phyloP scores from a whole-genome alignment of 2,797 vertebrate species.

The Chrysocyon brachyurus region DNA sequence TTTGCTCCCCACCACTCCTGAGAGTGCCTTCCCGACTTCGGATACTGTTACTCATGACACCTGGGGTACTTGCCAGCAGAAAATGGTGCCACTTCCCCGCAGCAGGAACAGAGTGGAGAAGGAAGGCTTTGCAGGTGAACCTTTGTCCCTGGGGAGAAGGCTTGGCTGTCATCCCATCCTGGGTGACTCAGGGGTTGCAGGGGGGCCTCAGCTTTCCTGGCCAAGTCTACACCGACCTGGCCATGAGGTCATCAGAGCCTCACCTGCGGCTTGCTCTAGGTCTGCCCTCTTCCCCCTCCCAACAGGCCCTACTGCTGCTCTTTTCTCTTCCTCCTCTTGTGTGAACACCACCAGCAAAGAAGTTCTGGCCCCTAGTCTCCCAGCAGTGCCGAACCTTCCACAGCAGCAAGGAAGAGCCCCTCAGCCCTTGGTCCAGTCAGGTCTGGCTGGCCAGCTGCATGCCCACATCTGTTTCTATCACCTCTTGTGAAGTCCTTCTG shows the following conservation, averaged over 20 bases:
- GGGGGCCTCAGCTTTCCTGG: not conserved
- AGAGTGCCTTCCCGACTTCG: not conserved
- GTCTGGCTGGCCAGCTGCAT: not conserved
- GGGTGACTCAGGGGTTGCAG: not conserved
- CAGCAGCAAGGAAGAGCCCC: not conserved
- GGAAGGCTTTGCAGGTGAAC: not conserved
- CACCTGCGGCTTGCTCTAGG: not conserved
- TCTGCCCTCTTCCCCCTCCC: rapidly evolving
- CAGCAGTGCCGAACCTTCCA: rapidly evolving
- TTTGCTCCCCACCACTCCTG: not conserved
- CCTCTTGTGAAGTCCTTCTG: not conserved
- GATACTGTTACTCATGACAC: not conserved
- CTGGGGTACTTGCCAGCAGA: no score
- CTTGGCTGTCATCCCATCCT: not conserved
- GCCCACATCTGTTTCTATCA: not conserved
- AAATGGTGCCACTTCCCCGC: rapidly evolving
- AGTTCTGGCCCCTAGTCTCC: not conserved
- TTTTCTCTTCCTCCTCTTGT: not conserved
- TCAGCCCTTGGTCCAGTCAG: no score
- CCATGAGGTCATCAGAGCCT: not conserved
- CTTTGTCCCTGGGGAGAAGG: not conserved
- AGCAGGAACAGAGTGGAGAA: not conserved
- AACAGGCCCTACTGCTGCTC: rapidly evolving
- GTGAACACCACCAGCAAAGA: not conserved
- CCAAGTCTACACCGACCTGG: not conserved